Conservation (phyloP, 2,113 vertebrate genomes). For the Orthonyx spaldingii region DNA sequence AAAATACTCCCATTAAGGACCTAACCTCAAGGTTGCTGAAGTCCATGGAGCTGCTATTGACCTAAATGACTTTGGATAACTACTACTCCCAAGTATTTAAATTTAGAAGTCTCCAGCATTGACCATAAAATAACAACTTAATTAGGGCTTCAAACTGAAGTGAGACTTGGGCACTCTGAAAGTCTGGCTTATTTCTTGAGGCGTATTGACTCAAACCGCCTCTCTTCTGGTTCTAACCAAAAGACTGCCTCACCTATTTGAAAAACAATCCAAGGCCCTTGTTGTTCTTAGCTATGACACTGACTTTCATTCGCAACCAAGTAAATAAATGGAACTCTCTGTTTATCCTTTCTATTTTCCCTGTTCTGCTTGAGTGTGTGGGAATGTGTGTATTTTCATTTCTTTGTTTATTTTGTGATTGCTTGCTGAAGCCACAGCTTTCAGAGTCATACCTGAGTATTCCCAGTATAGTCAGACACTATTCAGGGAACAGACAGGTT, state of each 20-base stretch:
- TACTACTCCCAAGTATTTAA: background rate
- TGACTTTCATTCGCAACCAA: background rate
- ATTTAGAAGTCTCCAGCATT: background rate
- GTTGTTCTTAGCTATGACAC: background rate
- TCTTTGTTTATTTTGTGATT: background rate
- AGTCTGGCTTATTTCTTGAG: background rate
- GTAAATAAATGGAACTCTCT: constrained; percentile 1
- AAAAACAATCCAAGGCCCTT: background rate
- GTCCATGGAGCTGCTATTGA: background rate
- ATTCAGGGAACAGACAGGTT: background rate
- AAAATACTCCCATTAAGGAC: background rate
- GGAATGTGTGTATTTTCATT: background rate
- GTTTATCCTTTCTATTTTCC: background rate
- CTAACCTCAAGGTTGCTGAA: background rate
- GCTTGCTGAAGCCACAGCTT: background rate
- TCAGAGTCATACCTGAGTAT: background rate
- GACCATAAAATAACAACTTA: background rate
- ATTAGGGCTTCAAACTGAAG: background rate
- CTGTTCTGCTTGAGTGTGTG: background rate
- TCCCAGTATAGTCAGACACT: background rate
- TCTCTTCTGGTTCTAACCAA: background rate
- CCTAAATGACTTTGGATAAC: background rate
- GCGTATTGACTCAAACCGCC: background rate
- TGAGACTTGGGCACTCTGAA: background rate
- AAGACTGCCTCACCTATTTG: background rate